Base-by-base conservation (phyloP, 1,140 invertebrate species). In the Eueides isabella region DNA sequence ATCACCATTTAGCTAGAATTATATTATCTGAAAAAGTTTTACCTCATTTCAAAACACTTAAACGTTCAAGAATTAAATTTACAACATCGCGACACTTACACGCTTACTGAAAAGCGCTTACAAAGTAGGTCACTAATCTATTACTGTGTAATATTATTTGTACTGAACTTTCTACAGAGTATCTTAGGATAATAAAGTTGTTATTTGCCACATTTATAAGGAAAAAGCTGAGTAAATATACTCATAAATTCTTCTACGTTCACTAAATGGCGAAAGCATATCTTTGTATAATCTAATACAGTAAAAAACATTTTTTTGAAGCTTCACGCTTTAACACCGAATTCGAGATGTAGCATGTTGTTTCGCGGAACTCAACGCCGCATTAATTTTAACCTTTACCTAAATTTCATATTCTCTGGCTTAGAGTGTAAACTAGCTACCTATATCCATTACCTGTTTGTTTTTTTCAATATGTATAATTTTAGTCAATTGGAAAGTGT, bases 101-200 rank as follows among this genome's bases (percentile, higher is more conserved):
- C 19, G 48, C 48, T 55, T 11, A 55, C 11, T 55, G 48, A 55
- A 55, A 55, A 55, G 48, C 48, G 48, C n/a, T 11, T 6, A 23
- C 48, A 55, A 55, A 55, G 19, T 55, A 55, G 48, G 19, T 55
- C 48, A 55, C 19, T 55, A 23, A 55, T 55, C 19, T 55, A 55
- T 23, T 55, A 55, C 9, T 26, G 7, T 23, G 48, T 55, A 26
- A 55, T 55, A 55, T 55, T 55, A 55, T 55, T 55, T 26, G 48
- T 55, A 55, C 48, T 19, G 41, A 19, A 23, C 16, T 48, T 4
- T 3, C 6, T 55, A 23, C 19, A 1, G 9, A 55, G 48, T 11
- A 26, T 55, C 0, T 55, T 26, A 55, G 19, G 11, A 26, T 26
- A 5, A 23, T 5, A 55, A 12, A 55, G 48, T 55, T 12, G 48